A percentile compares a stretch with the other conserved stretches of the same genome.
phyloP scores from a whole-genome alignment of 2,113 vertebrate genomes.

The Marmota flaviventris region DNA sequence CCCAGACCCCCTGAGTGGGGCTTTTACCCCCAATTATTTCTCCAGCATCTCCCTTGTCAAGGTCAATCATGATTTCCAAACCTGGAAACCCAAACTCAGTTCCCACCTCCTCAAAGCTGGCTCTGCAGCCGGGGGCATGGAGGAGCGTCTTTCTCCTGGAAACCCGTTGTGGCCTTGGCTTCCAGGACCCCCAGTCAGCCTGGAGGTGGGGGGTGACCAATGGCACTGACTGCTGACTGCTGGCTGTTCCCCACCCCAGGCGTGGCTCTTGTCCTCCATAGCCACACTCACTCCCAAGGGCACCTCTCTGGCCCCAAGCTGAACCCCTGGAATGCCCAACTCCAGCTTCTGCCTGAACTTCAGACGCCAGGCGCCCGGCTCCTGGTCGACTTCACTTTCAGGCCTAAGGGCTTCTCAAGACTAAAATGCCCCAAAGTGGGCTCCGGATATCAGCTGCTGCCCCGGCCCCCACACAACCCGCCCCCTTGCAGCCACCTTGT shows the following conservation, averaged over 20 bases:
- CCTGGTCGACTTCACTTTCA: background rate
- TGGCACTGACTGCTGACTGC: background rate
- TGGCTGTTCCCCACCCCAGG: fast-evolving
- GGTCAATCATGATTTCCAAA: background rate
- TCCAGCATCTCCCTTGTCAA: background rate
- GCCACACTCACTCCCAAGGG: background rate
- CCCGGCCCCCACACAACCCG: background rate
- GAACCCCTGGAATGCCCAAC: too few species aligned
- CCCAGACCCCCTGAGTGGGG: background rate
- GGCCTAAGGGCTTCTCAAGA: background rate
- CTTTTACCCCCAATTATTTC: background rate
- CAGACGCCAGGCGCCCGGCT: background rate
- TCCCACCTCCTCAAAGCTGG: background rate
- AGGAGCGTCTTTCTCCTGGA: background rate
- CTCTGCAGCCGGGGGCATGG: fast-evolving
- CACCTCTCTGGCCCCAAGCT: too few species aligned
- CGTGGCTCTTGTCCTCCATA: background rate
- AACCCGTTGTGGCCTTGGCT: background rate
- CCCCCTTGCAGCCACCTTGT: fast-evolving
- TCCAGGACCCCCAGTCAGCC: background rate
- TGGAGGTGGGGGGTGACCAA: too few species aligned
- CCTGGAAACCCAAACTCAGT: background rate
- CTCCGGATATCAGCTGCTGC: background rate
- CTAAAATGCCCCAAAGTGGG: background rate
- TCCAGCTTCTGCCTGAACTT: background rate